Percentiles rank a stretch among this genome's conserved stretches.
These are phyloP conservation scores for Drosophila novamexicana DNA, from an alignment of 1,140 invertebrate genomes.

Conservation along the genomic window DNA sequence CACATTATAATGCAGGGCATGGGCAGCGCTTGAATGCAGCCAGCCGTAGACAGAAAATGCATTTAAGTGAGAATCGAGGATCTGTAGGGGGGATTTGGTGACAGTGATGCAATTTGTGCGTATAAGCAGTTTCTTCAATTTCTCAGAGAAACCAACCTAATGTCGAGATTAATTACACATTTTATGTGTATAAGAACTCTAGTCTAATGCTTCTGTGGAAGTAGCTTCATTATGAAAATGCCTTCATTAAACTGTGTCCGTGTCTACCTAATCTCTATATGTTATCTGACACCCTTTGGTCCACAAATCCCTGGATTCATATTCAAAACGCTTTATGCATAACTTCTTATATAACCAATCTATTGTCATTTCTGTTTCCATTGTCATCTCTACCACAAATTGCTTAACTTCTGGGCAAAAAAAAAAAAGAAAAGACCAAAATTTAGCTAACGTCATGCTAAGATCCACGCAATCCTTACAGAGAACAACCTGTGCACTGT, in stretches of 20 bases:
- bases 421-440: constrained; percentile 17
- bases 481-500: constrained; percentile 40
- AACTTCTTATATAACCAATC: constrained; percentile 72
- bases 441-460: constrained; percentile 56
- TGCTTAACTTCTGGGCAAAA: constrained; percentile 69
- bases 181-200: no score
- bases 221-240: no score
- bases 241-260: background rate
- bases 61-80: constrained; percentile 36
- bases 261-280: background rate
- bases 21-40: constrained; percentile 49
- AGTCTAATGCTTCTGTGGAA: background rate
- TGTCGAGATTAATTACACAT: no score
- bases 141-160: no score
- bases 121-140: no score
- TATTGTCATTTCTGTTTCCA: constrained; percentile 37
- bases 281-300: constrained; percentile 1
- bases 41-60: constrained; percentile 23
- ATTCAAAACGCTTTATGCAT: constrained; percentile 49
- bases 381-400: constrained; percentile 64
- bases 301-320: constrained; percentile 11
- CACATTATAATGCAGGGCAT: constrained; percentile 38
- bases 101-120: no score
- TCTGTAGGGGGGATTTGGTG: constrained; percentile 2
- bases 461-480: constrained; percentile 29